Evolutionary conservation across 2,888 invertebrate species (phyloP), one percentile per base, ranked within the genome.

Genomic region (Deilephila porcellus): DNA sequence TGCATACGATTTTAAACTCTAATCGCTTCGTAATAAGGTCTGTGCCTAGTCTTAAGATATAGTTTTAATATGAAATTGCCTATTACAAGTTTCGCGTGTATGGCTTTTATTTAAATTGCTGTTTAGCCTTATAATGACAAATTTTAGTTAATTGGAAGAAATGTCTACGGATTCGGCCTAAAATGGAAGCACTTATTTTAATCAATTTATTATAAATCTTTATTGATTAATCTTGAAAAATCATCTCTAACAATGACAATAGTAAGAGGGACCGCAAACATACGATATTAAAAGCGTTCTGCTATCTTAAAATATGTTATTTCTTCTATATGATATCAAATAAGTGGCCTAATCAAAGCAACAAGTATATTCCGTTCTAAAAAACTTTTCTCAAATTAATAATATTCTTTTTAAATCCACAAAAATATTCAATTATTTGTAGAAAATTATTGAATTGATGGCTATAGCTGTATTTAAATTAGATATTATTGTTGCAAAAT

Each of bases 21-120:
- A 64, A 45, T 20, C n/a, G 64, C 64, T 45, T 63, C n/a, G n/a
- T 56, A 20, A 20, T 64, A 64, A 64, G 60, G 67, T 71, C 71
- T 67, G 71, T 59, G 72, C 56, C 63, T 70, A 32, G 62, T 67
- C 62, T 53, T 56, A 72, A 59, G 64, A 19, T n/a, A 70, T 25
- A 63, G n/a, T 45, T 67, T 52, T 25, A 67, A 34, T 19, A 20
- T 14, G 20, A 37, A 5, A 56, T 56, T 19, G 19, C 1, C 19
- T 53, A 17, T 19, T n/a, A n/a, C 56, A 56, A 56, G 6, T n/a
- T 6, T 56, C n/a, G 17, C n/a, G n/a, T n/a, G n/a, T 6, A 56
- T 4, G 56, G 17, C n/a, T 56, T 5, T 5, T 56, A 56, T 6
- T 19, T 56, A n/a, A 56, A 56, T 56, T 32, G 29, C 60, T 32